Evolutionary conservation across 2,113 vertebrate genomes (phyloP).

Genomic region (Uropsilus gracilis): DNA sequence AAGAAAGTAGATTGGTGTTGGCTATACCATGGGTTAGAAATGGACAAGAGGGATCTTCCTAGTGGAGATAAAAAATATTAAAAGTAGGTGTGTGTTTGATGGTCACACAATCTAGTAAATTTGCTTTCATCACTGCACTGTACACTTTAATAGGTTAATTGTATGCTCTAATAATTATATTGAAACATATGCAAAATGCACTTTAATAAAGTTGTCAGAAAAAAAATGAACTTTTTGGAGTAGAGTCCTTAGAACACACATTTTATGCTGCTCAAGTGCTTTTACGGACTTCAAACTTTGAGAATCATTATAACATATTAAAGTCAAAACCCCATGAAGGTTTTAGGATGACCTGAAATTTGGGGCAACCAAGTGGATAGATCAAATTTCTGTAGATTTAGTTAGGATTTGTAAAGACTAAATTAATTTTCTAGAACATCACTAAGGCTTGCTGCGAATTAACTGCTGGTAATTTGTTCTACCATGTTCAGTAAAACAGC

Average conservation of each 20-base stretch:
- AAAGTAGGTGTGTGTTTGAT: not conserved
- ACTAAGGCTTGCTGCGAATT: constrained; percentile 40
- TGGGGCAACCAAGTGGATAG: not conserved
- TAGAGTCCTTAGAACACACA: not conserved
- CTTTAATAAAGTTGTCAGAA: not conserved
- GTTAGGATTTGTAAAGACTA: constrained; percentile 48
- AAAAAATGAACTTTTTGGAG: not conserved
- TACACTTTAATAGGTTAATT: not conserved
- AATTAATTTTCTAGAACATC: constrained; percentile 27
- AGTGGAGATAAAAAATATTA: not conserved
- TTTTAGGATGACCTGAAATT: constrained; percentile 1
- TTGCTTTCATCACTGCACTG: not conserved
- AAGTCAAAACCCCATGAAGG: not conserved
- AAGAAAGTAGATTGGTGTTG: not conserved
- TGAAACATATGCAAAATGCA: not conserved
- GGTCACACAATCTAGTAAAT: not conserved
- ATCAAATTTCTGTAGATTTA: constrained; percentile 35
- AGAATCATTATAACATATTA: not conserved
- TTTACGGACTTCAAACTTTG: not conserved
- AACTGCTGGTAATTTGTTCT: constrained; percentile 50
- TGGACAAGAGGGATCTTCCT: not conserved
- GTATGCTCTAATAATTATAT: too few relatives aligned
- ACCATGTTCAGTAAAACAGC: not conserved
- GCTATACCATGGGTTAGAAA: not conserved
- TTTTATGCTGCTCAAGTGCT: not conserved